phyloP scores from a whole-genome alignment of 2,888 invertebrate species.

The Miltochrista miniata region DNA sequence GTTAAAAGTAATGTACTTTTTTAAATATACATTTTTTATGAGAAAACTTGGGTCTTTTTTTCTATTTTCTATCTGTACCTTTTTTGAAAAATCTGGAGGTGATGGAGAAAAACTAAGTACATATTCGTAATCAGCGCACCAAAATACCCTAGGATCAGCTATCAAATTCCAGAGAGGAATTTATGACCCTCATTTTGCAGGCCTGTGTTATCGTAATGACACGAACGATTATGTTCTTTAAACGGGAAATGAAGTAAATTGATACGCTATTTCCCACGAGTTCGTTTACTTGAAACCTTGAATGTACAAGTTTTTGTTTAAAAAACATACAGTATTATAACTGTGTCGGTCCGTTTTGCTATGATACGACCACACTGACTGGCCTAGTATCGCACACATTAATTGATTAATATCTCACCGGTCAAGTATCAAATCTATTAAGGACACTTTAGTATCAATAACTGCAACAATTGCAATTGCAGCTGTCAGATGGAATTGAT shows the following conservation, averaged over 20 bases:
- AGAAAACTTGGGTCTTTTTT: no score
- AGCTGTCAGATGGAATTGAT: background rate
- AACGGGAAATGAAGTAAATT: slow-evolving; percentile 35
- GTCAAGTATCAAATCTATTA: slow-evolving; percentile 4
- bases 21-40: no score
- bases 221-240: slow-evolving; percentile 18
- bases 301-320: slow-evolving; percentile 3
- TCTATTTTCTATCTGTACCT: no score
- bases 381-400: slow-evolving; percentile 3
- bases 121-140: no score
- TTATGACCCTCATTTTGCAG: no score
- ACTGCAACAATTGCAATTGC: slow-evolving; percentile 4
- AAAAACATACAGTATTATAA: background rate
- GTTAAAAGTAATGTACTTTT: no score
- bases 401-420: slow-evolving; percentile 5
- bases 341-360: background rate
- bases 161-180: no score
- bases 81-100: no score
- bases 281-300: slow-evolving; percentile 19
- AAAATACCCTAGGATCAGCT: no score
- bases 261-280: slow-evolving; percentile 35
- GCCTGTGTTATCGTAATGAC: slow-evolving; percentile 20
- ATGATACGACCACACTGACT: background rate
- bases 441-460: slow-evolving; percentile 4
- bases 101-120: no score